A percentile compares a stretch with the other conserved stretches of the same genome.
Evolutionary conservation across 2,888 invertebrate genomes (phyloP).

Genomic region (Acanthosoma haemorrhoidale): DNA sequence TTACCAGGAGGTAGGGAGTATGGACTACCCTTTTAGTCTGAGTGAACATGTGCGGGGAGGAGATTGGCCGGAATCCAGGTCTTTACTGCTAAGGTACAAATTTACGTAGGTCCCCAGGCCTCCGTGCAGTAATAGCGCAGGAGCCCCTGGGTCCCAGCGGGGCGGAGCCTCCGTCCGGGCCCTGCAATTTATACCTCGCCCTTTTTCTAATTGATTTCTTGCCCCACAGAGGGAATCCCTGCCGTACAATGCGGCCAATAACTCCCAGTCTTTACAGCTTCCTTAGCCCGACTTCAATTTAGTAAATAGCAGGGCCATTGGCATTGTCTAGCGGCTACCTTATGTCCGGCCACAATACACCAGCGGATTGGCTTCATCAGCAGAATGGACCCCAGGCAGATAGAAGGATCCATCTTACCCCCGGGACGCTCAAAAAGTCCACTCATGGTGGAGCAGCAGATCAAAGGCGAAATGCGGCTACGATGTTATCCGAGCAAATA

Average conservation of each 20-base stretch:
- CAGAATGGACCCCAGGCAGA: no score
- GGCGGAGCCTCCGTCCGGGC: no score
- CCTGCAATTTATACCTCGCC: neutral
- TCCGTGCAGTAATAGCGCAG: neutral
- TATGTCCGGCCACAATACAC: no score
- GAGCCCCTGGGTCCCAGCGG: neutral
- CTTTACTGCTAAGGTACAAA: conserved; percentile 9
- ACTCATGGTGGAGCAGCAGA: no score
- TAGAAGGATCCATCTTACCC: no score
- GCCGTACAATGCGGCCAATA: neutral
- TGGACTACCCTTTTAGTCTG: no score
- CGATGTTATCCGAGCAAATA: no score
- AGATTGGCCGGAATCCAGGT: neutral
- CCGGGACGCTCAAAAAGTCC: no score
- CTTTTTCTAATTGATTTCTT: conserved; percentile 11
- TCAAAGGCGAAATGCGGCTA: no score
- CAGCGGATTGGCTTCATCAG: no score
- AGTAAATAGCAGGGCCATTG: neutral
- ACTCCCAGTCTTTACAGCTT: neutral
- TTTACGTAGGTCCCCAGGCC: conserved; percentile 11
- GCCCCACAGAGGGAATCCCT: neutral
- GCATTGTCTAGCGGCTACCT: neutral
- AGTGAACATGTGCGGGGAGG: neutral
- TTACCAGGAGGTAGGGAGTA: no score
- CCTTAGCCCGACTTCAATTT: neutral